These are phyloP conservation scores for Acrossocheilus wenchowensis DNA, from an alignment of 2,797 vertebrate species.

Conservation along the genomic window DNA sequence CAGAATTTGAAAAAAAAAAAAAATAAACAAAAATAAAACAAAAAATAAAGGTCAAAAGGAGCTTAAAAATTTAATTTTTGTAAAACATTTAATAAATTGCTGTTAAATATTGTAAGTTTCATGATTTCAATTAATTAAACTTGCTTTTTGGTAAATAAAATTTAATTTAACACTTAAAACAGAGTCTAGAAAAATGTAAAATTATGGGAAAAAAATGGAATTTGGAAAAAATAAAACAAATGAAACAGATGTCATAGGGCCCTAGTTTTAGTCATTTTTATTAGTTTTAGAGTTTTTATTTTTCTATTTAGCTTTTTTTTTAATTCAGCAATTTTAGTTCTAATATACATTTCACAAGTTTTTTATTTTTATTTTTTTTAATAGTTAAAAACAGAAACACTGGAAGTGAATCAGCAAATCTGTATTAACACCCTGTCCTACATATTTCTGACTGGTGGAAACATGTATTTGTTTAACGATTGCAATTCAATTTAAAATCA, in stretches of 20 bases:
- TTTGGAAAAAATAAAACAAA: neutral
- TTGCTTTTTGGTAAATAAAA: neutral
- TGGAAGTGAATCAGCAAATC: neutral
- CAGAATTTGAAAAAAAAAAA: neutral
- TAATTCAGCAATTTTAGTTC: too few species aligned
- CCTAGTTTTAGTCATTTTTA: too few species aligned
- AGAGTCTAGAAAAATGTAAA: too few species aligned
- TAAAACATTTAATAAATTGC: neutral
- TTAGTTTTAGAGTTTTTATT: neutral
- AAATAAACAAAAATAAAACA: neutral
- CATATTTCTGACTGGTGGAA: neutral
- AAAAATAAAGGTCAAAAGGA: neutral
- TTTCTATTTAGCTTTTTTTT: too few species aligned
- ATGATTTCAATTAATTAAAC: too few species aligned
- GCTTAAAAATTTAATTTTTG: neutral
- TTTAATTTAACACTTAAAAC: neutral
- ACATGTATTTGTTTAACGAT: neutral
- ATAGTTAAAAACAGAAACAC: neutral
- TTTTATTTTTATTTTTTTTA: too few species aligned
- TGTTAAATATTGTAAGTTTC: neutral
- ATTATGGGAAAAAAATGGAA: too few species aligned
- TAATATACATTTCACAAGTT: neutral
- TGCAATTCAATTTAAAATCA: conserved; percentile 13
- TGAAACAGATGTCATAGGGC: neutral
- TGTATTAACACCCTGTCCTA: neutral